These are phyloP conservation scores for Colossoma macropomum DNA, from an alignment of 2,113 vertebrate genomes.

Conservation along the genomic window DNA sequence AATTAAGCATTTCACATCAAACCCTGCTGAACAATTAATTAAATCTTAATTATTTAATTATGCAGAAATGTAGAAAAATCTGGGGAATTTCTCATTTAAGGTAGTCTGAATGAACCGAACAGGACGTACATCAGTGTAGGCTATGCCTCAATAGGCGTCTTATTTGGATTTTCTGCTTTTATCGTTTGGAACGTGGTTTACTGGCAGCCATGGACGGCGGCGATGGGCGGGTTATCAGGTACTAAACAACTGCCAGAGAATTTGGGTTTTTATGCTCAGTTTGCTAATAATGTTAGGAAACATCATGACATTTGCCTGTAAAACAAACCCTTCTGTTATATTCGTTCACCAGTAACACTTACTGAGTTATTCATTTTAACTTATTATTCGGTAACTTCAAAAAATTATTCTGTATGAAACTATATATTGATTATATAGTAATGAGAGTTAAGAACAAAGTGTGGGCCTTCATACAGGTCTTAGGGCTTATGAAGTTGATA, in stretches of 20 bases:
- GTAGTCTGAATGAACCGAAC: too few relatives aligned
- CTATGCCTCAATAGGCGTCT: slow-evolving; percentile 79
- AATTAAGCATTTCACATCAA: too few relatives aligned
- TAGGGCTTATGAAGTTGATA: not conserved
- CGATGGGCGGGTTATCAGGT: slow-evolving; percentile 92
- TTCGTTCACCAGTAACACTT: not conserved
- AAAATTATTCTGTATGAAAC: too few relatives aligned
- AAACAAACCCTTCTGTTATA: not conserved
- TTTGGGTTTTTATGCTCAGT: not conserved
- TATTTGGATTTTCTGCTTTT: slow-evolving; percentile 86
- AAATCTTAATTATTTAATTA: too few relatives aligned
- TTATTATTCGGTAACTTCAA: too few relatives aligned
- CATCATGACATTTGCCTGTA: not conserved
- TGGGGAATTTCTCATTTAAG: too few relatives aligned
- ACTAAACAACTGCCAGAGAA: slow-evolving; percentile 47
- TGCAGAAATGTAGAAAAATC: too few relatives aligned
- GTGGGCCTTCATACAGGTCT: not conserved
- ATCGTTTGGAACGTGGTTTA: slow-evolving; percentile 86
- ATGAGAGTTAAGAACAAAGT: not conserved
- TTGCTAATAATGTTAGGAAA: not conserved
- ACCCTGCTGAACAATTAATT: too few relatives aligned
- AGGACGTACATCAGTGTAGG: slow-evolving; percentile 77
- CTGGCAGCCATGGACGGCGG: slow-evolving; percentile 86
- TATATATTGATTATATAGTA: too few relatives aligned
- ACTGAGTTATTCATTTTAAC: too few relatives aligned